Evolutionary conservation across 53 echinoderm and acorn worm genomes (phyloP).

Genomic region (Holothuria leucospilota): DNA sequence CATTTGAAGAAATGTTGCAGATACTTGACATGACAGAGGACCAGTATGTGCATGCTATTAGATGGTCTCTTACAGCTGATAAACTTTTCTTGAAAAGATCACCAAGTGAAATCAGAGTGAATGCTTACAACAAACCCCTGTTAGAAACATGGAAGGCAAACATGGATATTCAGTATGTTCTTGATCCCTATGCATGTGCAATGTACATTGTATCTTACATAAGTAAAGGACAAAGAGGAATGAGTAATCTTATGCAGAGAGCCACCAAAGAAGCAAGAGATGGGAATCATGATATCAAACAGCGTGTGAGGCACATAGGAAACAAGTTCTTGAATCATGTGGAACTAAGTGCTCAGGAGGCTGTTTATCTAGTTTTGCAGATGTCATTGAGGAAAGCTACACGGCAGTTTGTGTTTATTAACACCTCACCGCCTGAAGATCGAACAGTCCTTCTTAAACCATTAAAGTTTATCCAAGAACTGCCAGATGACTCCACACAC

Average conservation of each 20-base stretch:
- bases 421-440: constrained; percentile 55
- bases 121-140: constrained; percentile 59
- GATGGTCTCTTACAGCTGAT: neutral
- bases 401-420: constrained; percentile 53
- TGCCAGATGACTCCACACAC: constrained; percentile 63
- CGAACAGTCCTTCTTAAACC: constrained; percentile 11
- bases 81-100: neutral
- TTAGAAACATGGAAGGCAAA: constrained; percentile 31
- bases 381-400: constrained; percentile 51
- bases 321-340: constrained; percentile 31
- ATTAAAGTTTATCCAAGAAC: neutral
- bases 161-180: constrained; percentile 51
- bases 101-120: neutral
- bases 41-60: neutral
- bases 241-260: constrained; percentile 35
- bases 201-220: constrained; percentile 39
- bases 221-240: too few species aligned
- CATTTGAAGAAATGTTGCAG: constrained; percentile 1
- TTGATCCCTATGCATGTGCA: constrained; percentile 68
- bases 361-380: constrained; percentile 56
- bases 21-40: too few species aligned
- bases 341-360: neutral
- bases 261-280: constrained; percentile 63
- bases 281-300: constrained; percentile 49
- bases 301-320: constrained; percentile 29